These are phyloP conservation scores for Melieria omissa DNA, from an alignment of 2,888 invertebrate species.

Conservation along the genomic window DNA sequence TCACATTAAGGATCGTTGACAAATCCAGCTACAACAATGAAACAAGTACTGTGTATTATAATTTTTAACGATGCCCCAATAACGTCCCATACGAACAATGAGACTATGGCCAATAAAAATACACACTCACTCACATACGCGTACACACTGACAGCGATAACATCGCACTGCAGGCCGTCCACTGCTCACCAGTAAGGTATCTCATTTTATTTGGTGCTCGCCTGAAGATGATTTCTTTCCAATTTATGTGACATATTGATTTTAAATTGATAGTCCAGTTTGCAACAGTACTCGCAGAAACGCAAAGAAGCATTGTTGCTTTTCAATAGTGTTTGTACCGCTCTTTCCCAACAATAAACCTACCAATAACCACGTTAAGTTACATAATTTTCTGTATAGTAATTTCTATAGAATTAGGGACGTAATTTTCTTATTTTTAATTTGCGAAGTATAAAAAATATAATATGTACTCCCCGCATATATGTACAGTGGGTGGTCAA, in stretches of 20 bases:
- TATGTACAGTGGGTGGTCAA: too few relatives aligned
- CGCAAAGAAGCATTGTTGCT: not conserved
- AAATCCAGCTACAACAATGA: constrained; percentile 62
- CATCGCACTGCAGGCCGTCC: constrained; percentile 24
- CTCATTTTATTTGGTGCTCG: constrained; percentile 27
- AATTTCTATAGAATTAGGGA: too few relatives aligned
- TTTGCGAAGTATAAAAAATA: too few relatives aligned
- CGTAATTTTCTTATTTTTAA: too few relatives aligned
- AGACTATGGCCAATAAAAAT: constrained; percentile 61
- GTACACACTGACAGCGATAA: constrained; percentile 15
- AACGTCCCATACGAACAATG: constrained; percentile 51
- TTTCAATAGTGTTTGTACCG: constrained; percentile 5
- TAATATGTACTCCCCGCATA: too few relatives aligned
- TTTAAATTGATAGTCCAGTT: constrained; percentile 66
- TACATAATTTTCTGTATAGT: too few relatives aligned
- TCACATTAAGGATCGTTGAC: constrained; percentile 67
- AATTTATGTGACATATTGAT: constrained; percentile 68
- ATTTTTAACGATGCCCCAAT: constrained; percentile 10
- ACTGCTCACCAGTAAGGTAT: constrained; percentile 13
- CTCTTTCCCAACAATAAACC: too few relatives aligned
- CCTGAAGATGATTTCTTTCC: constrained; percentile 65
- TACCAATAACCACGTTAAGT: too few relatives aligned
- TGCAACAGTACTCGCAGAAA: constrained; percentile 10
- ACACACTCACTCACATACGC: constrained; percentile 39
- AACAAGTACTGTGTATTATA: constrained; percentile 30